These are phyloP conservation scores for human (Homo sapiens) DNA, from an alignment of 2,113 vertebrate species.

Conservation along the genomic window DNA sequence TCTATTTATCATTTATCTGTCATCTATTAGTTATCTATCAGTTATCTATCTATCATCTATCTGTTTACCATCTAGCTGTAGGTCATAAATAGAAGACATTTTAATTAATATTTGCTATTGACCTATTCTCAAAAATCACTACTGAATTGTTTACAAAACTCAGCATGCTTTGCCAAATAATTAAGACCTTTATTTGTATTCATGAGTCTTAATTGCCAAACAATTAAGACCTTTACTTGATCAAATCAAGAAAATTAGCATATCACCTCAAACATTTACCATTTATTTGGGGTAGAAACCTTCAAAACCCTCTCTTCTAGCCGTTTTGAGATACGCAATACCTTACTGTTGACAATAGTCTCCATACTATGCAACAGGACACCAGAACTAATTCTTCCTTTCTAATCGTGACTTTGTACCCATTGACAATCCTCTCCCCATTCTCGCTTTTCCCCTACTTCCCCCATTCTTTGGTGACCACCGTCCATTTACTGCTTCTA, in stretches of 20 bases:
- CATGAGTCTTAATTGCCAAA: neutral
- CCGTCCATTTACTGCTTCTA: too few species aligned
- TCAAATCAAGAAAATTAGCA: neutral
- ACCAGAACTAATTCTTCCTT: neutral
- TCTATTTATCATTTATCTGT: neutral
- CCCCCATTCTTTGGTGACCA: neutral
- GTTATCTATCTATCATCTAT: neutral
- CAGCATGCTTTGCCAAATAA: neutral
- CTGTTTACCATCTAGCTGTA: neutral
- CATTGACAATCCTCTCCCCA: neutral
- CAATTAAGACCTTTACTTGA: slow-evolving; percentile 5
- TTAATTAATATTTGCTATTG: neutral
- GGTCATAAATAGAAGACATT: neutral
- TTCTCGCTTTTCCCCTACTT: neutral
- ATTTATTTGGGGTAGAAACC: neutral
- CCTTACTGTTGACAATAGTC: neutral
- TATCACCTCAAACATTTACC: neutral
- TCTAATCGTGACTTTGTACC: neutral
- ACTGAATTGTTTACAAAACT: neutral
- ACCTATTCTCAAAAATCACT: neutral
- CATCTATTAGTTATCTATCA: neutral
- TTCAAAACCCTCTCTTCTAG: too few species aligned
- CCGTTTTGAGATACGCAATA: neutral
- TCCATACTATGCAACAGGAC: neutral
- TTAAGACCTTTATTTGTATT: slow-evolving; percentile 4